Conservation (phyloP, 2,113 vertebrate species). For the Acrocephalus arundinaceus region DNA sequence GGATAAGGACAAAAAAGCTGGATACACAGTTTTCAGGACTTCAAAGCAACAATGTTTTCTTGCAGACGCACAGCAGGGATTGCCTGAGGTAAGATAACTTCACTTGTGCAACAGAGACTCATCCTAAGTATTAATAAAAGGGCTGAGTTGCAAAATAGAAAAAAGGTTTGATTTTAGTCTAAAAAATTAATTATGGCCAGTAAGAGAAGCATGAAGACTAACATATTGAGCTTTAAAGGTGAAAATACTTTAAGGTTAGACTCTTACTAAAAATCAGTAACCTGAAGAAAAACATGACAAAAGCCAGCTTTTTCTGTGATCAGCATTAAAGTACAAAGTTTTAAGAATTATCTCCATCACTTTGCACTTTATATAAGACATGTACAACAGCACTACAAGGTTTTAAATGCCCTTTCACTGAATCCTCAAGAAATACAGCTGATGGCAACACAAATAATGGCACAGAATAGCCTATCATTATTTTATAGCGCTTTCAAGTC, state of each 20-base stretch:
- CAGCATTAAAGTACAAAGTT: background rate
- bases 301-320: background rate
- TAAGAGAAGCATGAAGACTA: background rate
- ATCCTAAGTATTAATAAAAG: background rate
- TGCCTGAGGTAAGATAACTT: conserved; percentile 17
- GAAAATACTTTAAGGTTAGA: background rate
- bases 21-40: conserved; percentile 27
- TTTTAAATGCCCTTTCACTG: background rate
- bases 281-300: background rate
- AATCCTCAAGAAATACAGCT: background rate
- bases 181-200: background rate
- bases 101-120: background rate
- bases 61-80: conserved; percentile 18
- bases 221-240: background rate
- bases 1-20: conserved; percentile 10
- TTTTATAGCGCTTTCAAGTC: background rate
- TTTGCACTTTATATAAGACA: background rate
- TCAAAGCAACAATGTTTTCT: conserved; percentile 30
- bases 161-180: background rate
- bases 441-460: background rate
- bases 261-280: background rate
- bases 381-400: background rate
- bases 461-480: background rate
- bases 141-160: background rate
- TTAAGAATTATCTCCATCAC: background rate